These are phyloP conservation scores for Rhombomys opimus DNA, from an alignment of 2,113 vertebrate genomes.

Conservation along the genomic window DNA sequence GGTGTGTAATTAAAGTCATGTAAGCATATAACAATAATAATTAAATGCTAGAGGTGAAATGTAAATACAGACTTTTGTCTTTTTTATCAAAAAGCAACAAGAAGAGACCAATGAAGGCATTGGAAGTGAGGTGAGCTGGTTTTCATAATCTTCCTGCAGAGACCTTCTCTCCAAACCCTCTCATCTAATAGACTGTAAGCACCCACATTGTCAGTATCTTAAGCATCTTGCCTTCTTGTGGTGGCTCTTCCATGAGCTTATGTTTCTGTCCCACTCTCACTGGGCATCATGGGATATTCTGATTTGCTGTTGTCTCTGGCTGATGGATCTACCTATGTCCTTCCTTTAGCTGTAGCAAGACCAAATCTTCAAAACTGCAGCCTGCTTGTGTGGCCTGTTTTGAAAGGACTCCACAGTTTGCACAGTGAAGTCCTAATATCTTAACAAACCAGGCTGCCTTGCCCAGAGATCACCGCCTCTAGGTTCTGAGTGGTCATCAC, in stretches of 20 bases:
- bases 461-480: neutral
- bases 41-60: neutral
- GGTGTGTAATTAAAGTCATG: neutral
- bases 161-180: neutral
- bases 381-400: neutral
- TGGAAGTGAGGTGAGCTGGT: neutral
- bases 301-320: neutral
- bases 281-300: neutral
- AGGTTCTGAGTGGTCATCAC: neutral
- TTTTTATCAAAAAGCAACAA: slow-evolving; percentile 11
- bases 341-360: neutral
- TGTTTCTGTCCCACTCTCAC: neutral
- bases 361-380: neutral
- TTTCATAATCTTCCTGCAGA: neutral
- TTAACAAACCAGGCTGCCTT: neutral
- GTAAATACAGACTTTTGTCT: neutral
- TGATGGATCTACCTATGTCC: too few relatives aligned
- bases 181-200: neutral
- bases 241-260: neutral
- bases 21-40: neutral
- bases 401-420: neutral
- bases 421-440: neutral
- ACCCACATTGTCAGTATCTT: neutral
- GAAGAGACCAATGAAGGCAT: neutral
- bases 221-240: fast-evolving